Percentiles rank a stretch among this genome's conserved stretches.
phyloP scores from a whole-genome alignment of 2,113 vertebrate species.

The Xiphophorus couchianus region DNA sequence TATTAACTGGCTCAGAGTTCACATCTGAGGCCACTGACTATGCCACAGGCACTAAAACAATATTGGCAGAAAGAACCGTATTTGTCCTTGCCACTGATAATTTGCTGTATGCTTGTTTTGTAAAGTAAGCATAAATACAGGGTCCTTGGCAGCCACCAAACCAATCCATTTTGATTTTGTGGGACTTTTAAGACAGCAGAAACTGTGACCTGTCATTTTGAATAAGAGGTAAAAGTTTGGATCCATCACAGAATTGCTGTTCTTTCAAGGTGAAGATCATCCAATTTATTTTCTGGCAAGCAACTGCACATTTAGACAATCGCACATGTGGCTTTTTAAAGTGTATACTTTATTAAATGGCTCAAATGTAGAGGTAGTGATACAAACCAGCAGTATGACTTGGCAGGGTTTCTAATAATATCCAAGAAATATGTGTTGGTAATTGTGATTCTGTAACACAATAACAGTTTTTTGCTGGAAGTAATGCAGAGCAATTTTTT shows the following conservation, averaged over 20 bases:
- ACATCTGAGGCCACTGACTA: background rate
- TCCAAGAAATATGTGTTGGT: background rate
- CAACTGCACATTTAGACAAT: conserved; percentile 6
- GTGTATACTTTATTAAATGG: background rate
- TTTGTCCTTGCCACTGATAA: background rate
- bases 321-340: conserved; percentile 13
- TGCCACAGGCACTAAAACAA: background rate
- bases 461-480: no score
- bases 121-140: conserved; percentile 8
- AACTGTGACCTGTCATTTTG: conserved; percentile 30
- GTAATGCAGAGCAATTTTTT: background rate
- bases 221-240: conserved; percentile 13
- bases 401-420: background rate
- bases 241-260: conserved; percentile 7
- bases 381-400: background rate
- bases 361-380: background rate
- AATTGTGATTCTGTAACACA: background rate
- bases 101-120: background rate
- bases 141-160: conserved; percentile 4
- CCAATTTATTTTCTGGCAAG: conserved; percentile 16
- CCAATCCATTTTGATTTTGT: conserved; percentile 23
- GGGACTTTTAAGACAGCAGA: background rate
- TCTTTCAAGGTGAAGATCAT: conserved; percentile 14
- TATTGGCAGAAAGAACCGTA: background rate
- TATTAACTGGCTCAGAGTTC: background rate